Base-by-base conservation (phyloP, 2,888 invertebrate genomes). In the Tenodera sinensis region DNA sequence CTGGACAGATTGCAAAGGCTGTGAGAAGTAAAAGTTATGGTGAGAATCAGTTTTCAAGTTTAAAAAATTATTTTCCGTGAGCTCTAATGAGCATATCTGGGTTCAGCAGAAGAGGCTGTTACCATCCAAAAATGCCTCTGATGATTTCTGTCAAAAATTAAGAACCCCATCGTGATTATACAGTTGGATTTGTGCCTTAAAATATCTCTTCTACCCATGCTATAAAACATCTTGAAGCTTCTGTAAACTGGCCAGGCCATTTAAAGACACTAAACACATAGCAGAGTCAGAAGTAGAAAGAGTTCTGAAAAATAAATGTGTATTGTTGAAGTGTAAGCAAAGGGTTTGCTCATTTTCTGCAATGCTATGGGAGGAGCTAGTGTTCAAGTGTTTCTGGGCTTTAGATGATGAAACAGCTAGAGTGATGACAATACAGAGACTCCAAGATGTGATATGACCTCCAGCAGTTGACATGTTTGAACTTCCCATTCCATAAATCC, bases 141-240 rank as follows among this genome's bases (percentile, higher is more conserved):
- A 47, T 85, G 9, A n/a, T 25, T n/a, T 42, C 54, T 42, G 27
- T 25, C n/a, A n/a, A 81, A 25, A 71, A 87, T 82, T 83, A 34
- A n/a, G 83, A 83, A 87, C 87, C 87, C 87, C 9, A 86, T 28
- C 25, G 47, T 54, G 47, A 87, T 88, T 90, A 90, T 90, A 89
- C 89, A 88, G 90, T 91, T 90, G 90, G 90, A 90, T 90, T 91
- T 87, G 91, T 91, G 91, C 91, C 91, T 91, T 91, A 91, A 90
- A 90, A 90, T 90, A 90, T 90, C 89, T 90, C 89, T 89, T 90
- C 90, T 89, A 85, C 89, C 90, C 89, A 89, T 88, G 89, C 88
- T 88, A 82, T 81, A 84, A 15, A 87, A 89, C 89, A 89, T 90
- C 88, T 88, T 88, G 54, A 87, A 88, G 30, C 86, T 84, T 90